Evolutionary conservation across 1,140 invertebrate genomes (phyloP), one percentile per base, ranked within the genome.

Genomic region (Aphis craccivora): DNA sequence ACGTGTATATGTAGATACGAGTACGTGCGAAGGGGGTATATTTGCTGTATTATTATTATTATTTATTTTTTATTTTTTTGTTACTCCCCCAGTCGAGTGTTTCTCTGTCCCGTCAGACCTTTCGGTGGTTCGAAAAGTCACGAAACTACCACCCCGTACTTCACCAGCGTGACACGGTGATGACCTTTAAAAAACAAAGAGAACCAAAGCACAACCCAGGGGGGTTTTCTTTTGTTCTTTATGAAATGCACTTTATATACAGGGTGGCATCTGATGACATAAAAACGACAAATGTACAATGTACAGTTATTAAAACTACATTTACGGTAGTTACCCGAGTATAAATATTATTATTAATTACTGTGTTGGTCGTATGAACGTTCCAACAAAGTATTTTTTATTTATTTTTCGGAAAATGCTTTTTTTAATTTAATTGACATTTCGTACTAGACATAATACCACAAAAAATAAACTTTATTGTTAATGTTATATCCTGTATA

Each of bases 121-220:
- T 93, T 93, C 45, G 45, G 76, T 25, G n/a, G 91, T 55, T 93
- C 91, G 48, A 93, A 93, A 93, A 93, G 91, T 93, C 91, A 93
- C 91, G 91, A 93, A 84, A 51, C 76, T 37, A 23, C 37, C 51
- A 35, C 40, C 55, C 60, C 43, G 23, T 40, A 11, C 48, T 48
- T 83, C 76, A 84, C 45, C 67, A 8, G 45, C 43, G 23, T 53
- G 91, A 93, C 81, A 86, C 14, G 48, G 30, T 35, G 60, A 92
- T 55, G 91, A 93, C 91, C 91, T 93, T 93, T 93, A 40, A 53
- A 93, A 93, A 55, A 93, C 91, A 93, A 93, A 37, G 81, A 91
- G 67, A 48, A n/a, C 40, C 55, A 55, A 81, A 90, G 90, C 90
- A 81, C 91, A 3, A 25, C 76, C 14, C 91, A 35, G 67, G 81